Evolutionary conservation across 2,797 vertebrate species (phyloP).

Genomic region (Labeo calbasu): DNA sequence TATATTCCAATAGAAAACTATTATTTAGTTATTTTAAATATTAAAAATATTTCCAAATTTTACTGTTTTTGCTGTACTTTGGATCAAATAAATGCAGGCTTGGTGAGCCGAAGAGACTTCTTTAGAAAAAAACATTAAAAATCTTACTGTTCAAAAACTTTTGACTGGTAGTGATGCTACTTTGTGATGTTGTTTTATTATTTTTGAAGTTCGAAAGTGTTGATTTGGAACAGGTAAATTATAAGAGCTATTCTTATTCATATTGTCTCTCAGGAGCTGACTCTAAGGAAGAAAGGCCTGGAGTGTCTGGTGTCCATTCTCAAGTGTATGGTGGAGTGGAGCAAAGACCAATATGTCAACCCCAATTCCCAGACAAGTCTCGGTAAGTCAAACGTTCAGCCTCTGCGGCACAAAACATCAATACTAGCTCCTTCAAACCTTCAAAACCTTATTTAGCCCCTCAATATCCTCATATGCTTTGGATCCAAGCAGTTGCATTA

Average conservation of each 20-base stretch:
- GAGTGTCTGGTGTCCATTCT: slow-evolving; percentile 97
- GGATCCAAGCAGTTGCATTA: not conserved
- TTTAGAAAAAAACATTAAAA: too few relatives aligned
- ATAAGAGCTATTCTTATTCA: not conserved
- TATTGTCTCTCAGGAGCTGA: slow-evolving; percentile 85
- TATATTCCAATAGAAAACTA: too few relatives aligned
- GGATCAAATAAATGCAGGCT: too few relatives aligned
- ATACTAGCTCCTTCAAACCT: not conserved
- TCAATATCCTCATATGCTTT: not conserved
- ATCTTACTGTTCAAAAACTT: too few relatives aligned
- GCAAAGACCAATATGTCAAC: slow-evolving; percentile 99
- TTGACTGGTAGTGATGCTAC: not conserved
- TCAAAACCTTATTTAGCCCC: not conserved
- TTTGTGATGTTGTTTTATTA: not conserved
- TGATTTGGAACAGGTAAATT: not conserved
- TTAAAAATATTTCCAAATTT: too few relatives aligned
- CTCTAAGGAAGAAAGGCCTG: slow-evolving; percentile 95
- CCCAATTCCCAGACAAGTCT: slow-evolving; percentile 98
- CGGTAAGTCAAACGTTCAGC: slow-evolving; percentile 79
- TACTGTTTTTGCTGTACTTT: too few relatives aligned
- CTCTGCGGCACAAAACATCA: not conserved
- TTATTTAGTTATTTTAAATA: too few relatives aligned
- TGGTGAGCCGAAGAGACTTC: too few relatives aligned
- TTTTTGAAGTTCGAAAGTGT: not conserved
- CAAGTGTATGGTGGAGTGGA: slow-evolving; percentile 99